A percentile compares a stretch with the other conserved stretches of the same genome.
These are phyloP conservation scores for Colius striatus DNA, from an alignment of 2,113 vertebrate species.

Conservation along the genomic window DNA sequence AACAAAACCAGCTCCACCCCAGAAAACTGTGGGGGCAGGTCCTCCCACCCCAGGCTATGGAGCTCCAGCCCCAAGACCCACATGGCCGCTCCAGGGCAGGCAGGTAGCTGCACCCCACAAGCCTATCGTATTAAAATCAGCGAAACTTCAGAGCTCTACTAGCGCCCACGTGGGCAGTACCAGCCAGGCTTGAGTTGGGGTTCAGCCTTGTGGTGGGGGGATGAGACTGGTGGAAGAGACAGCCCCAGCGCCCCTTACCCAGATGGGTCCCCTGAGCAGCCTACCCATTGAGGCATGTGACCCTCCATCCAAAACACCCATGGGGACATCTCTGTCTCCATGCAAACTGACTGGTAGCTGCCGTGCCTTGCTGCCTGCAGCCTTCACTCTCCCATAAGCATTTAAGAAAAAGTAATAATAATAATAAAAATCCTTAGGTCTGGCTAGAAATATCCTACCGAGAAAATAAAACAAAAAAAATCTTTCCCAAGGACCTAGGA, in stretches of 20 bases:
- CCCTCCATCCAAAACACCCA: accelerated
- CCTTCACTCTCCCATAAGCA: accelerated
- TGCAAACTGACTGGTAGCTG: not conserved
- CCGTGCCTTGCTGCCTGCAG: not conserved
- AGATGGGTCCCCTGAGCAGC: not conserved
- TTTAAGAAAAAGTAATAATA: not conserved
- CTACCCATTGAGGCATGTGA: not conserved
- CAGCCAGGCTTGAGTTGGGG: not conserved
- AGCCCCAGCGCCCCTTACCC: not conserved
- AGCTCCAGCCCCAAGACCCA: not conserved
- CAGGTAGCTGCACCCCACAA: not conserved
- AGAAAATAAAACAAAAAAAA: not conserved
- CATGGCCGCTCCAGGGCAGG: not conserved
- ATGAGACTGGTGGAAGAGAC: accelerated
- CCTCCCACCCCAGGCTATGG: not conserved
- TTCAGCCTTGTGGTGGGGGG: accelerated
- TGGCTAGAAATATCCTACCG: not conserved
- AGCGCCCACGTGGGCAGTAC: not conserved
- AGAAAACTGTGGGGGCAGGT: not conserved
- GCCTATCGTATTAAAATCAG: not conserved
- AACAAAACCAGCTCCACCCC: not conserved
- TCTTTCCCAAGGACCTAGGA: not conserved
- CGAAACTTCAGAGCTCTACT: not conserved
- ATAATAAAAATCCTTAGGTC: not conserved
- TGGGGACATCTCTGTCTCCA: not conserved